Conservation (phyloP, 2,113 vertebrate genomes). For the Sceloporus tristichus region DNA sequence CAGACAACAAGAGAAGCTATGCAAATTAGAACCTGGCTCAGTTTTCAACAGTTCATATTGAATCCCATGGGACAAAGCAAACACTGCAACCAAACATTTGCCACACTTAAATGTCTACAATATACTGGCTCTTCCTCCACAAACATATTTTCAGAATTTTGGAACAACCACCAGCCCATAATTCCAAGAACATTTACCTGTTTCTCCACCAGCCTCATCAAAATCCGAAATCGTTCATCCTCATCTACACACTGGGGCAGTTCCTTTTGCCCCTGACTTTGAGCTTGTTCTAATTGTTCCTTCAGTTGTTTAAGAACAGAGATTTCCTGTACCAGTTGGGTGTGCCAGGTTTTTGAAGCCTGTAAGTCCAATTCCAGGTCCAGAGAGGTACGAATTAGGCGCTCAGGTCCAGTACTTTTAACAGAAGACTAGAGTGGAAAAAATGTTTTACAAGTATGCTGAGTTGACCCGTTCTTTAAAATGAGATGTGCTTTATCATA, state of each 20-base stretch:
- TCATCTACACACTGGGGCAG: conserved; percentile 89
- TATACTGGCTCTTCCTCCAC: not conserved
- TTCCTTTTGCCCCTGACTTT: conserved; percentile 86
- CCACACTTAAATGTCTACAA: not conserved
- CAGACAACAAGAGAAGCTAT: not conserved
- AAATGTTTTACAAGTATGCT: not conserved
- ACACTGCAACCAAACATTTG: not conserved
- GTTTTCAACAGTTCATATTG: not conserved
- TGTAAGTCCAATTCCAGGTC: conserved; percentile 97
- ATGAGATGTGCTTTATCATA: not conserved
- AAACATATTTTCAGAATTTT: not conserved
- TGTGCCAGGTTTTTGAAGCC: conserved; percentile 91
- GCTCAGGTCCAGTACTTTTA: conserved; percentile 82
- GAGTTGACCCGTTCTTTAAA: not conserved
- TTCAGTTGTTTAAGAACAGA: conserved; percentile 89
- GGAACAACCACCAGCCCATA: not conserved
- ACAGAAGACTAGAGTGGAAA: conserved; percentile 77
- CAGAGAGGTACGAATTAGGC: conserved; percentile 89
- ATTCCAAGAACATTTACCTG: conserved; percentile 78
- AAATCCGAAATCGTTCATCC: conserved; percentile 89
- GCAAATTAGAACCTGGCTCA: not conserved
- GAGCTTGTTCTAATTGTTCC: conserved; percentile 89
- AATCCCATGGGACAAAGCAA: not conserved
- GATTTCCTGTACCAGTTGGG: conserved; percentile 90
- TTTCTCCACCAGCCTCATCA: conserved; percentile 91